Evolutionary conservation across 2,888 invertebrate species (phyloP).

Genomic region (Melanostoma scalare): DNA sequence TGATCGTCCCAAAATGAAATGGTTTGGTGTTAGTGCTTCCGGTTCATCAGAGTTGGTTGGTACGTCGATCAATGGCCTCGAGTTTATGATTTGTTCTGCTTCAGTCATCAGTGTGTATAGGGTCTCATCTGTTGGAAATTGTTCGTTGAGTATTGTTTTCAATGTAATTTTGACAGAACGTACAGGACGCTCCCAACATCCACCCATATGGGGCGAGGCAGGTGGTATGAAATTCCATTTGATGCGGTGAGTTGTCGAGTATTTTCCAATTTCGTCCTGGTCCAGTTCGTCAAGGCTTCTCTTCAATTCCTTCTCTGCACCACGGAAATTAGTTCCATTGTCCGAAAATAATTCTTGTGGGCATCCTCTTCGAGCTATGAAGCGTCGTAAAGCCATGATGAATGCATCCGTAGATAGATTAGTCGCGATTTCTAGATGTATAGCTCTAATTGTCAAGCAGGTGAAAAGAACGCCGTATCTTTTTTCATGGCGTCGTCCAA

Average conservation of each 20-base stretch:
- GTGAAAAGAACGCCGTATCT: constrained; percentile 49
- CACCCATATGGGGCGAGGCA: constrained; percentile 61
- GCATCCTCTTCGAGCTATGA: constrained; percentile 42
- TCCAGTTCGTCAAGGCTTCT: constrained; percentile 7
- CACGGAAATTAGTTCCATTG: constrained; percentile 9
- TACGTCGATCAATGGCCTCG: constrained; percentile 23
- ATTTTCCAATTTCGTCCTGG: constrained; percentile 9
- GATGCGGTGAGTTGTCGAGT: constrained; percentile 15
- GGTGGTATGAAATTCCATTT: constrained; percentile 73
- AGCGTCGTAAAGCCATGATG: constrained; percentile 41
- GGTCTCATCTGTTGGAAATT: constrained; percentile 67
- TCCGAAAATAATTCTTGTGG: constrained; percentile 40
- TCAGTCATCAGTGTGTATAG: constrained; percentile 22
- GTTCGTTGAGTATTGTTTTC: constrained; percentile 31
- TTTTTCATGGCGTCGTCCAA: constrained; percentile 46
- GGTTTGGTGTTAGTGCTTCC: constrained; percentile 70
- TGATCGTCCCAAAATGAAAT: constrained; percentile 54
- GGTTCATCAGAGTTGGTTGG: constrained; percentile 37
- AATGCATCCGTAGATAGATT: constrained; percentile 41
- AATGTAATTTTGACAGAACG: constrained; percentile 58
- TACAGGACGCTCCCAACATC: not conserved
- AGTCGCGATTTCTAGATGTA: constrained; percentile 40
- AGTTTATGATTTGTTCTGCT: constrained; percentile 64
- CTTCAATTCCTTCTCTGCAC: constrained; percentile 11
- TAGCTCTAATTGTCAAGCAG: constrained; percentile 46